Conservation (phyloP, 2,888 invertebrate species). For the Caenorhabditis sp. region DNA sequence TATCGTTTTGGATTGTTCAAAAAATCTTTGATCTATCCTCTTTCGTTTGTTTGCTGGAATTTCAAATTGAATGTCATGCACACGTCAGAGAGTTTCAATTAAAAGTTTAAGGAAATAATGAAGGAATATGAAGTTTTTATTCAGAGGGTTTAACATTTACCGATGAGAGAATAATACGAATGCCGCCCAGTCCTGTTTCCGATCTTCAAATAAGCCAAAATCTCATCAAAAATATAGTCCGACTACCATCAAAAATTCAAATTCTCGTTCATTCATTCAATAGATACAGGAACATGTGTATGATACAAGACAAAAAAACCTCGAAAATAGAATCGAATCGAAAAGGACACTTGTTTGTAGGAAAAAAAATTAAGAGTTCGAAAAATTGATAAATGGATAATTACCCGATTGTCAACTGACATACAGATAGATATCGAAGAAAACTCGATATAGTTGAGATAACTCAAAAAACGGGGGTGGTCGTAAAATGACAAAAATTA, state of each 20-base stretch:
- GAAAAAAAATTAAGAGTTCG: constrained; percentile 1
- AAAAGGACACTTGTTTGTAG: background rate
- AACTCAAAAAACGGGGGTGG: constrained; percentile 23
- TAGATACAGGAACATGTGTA: background rate
- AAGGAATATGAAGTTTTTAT: background rate
- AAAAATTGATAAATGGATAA: constrained; percentile 6
- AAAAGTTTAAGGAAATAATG: background rate
- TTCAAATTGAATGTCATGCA: background rate
- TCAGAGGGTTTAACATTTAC: too few relatives aligned
- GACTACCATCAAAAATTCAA: background rate
- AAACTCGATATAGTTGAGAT: background rate
- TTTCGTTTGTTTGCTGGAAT: background rate
- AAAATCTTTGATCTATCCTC: background rate
- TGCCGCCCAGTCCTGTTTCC: too few relatives aligned
- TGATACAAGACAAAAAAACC: background rate
- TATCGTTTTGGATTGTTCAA: background rate
- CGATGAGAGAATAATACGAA: too few relatives aligned
- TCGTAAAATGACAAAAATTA: constrained; percentile 29
- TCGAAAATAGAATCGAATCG: constrained; percentile 5
- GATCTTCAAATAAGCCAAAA: too few relatives aligned
- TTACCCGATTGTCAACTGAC: constrained; percentile 46
- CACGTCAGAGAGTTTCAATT: background rate
- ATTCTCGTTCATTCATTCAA: constrained; percentile 12
- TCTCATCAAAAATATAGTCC: background rate
- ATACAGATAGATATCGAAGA: constrained; percentile 38